A percentile compares a stretch with the other conserved stretches of the same genome.
Evolutionary conservation across 2,113 vertebrate species (phyloP).

Genomic region (Labeo rohita): DNA sequence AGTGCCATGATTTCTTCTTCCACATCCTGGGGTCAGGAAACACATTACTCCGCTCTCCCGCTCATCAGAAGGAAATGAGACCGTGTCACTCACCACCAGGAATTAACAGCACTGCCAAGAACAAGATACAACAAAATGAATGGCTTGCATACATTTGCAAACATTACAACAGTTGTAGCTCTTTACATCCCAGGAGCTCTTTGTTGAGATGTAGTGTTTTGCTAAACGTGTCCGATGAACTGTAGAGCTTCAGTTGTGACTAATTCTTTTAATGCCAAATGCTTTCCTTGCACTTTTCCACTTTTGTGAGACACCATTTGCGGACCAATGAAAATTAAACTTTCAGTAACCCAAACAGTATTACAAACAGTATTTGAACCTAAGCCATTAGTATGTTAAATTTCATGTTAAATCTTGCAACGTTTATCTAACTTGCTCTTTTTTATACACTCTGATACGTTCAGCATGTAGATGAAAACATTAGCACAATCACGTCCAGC

Average conservation of each 20-base stretch:
- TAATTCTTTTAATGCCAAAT: neutral
- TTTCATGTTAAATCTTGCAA: neutral
- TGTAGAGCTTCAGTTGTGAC: neutral
- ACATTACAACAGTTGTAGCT: neutral
- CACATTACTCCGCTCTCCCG: slow-evolving; percentile 67
- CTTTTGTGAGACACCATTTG: neutral
- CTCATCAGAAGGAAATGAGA: slow-evolving; percentile 74
- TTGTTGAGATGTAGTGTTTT: neutral
- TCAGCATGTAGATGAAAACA: neutral
- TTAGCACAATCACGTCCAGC: slow-evolving; percentile 3
- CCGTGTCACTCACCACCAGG: slow-evolving; percentile 49
- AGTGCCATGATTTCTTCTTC: slow-evolving; percentile 72
- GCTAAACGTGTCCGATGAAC: neutral
- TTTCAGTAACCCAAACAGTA: neutral
- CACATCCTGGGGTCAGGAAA: slow-evolving; percentile 76
- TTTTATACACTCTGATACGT: neutral
- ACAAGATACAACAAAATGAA: slow-evolving; percentile 22
- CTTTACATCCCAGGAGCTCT: no score
- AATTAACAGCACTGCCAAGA: slow-evolving; percentile 47
- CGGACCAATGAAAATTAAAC: neutral
- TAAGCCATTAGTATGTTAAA: neutral
- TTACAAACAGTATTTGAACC: no score
- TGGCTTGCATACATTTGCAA: neutral
- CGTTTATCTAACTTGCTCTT: neutral
- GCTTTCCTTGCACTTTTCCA: neutral